Base-by-base conservation (phyloP, 2,797 vertebrate genomes). In the Rhinoraja longicauda region DNA sequence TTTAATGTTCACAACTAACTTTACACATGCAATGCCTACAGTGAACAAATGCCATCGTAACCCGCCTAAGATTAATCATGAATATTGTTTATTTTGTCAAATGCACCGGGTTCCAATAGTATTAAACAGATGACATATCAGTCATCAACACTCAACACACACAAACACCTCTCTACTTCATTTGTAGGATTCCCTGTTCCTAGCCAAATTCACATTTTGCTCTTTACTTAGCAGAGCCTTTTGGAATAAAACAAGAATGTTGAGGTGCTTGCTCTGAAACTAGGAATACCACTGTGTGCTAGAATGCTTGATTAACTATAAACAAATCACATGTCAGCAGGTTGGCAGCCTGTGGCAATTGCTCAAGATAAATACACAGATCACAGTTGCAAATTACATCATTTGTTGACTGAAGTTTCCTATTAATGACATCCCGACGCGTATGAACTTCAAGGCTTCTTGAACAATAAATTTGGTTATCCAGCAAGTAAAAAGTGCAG, bases 161-260 rank as follows among this genome's bases (percentile, higher is more conserved):
- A 90, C 62, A 70, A 26, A 19, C 3, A 62, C 90, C 70, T 92
- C 12, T 75, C 12, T 53, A 67, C 8, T 67, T 3, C 59, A 67
- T 92, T 26, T 92, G 53, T 57, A 73, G 88, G 39, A 39, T 91
- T 24, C 39, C 24, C 24, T 10, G 73, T 92, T 96, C 96, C 95
- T 94, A 96, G 96, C 96, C 95, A 94, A 95, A 96, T 94, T 94
- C 94, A 95, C 94, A 94, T 95, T 96, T 96, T 95, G 96, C 95
- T 96, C 96, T 97, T 97, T 96, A 96, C 95, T 95, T 95, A 96
- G 95, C 90, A 73, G 29, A 95, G 93, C 95, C 95, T 95, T 94
- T 94, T 95, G 96, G 95, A 96, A 96, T 95, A 95, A 96, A 93
- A 36, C 64, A 96, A 95, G 96, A 96, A 96, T 96, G 96, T 94